Conservation (phyloP, 2,888 invertebrate genomes). For the Ligdia adustata region DNA sequence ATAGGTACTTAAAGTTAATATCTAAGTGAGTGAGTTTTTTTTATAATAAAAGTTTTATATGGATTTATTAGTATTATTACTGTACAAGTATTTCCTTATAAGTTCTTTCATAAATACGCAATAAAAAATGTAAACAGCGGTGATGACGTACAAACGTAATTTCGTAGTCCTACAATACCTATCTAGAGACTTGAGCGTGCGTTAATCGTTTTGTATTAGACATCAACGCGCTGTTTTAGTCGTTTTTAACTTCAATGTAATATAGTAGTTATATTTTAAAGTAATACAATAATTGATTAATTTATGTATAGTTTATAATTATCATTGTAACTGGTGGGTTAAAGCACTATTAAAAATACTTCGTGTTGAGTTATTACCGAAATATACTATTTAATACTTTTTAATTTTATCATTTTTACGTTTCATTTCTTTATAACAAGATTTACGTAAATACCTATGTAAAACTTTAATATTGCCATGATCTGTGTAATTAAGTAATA, state of each 20-base stretch:
- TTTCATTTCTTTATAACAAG: too few species aligned
- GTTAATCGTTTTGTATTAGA: constrained; percentile 41
- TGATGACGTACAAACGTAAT: constrained; percentile 19
- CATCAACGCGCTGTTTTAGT: constrained; percentile 46
- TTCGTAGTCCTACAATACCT: constrained; percentile 15
- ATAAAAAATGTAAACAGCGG: constrained; percentile 25
- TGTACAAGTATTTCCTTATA: constrained; percentile 22
- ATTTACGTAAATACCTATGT: too few species aligned
- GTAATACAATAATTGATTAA: too few species aligned
- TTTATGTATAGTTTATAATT: too few species aligned
- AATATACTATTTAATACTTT: too few species aligned
- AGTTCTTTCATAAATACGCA: constrained; percentile 8
- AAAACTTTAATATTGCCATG: constrained; percentile 35
- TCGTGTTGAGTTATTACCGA: too few species aligned
- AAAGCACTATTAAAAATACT: too few species aligned
- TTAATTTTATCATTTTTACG: too few species aligned
- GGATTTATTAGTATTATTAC: constrained; percentile 4
- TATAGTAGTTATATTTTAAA: too few species aligned
- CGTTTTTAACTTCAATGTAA: constrained; percentile 42
- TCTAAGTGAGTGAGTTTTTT: neutral
- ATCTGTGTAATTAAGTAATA: constrained; percentile 61
- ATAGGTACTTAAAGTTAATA: neutral
- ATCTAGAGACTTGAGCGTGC: constrained; percentile 33
- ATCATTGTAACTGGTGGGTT: too few species aligned
- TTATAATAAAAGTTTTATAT: neutral